Evolutionary conservation across 1,140 invertebrate species (phyloP).

Genomic region (Eriosoma lanigerum): DNA sequence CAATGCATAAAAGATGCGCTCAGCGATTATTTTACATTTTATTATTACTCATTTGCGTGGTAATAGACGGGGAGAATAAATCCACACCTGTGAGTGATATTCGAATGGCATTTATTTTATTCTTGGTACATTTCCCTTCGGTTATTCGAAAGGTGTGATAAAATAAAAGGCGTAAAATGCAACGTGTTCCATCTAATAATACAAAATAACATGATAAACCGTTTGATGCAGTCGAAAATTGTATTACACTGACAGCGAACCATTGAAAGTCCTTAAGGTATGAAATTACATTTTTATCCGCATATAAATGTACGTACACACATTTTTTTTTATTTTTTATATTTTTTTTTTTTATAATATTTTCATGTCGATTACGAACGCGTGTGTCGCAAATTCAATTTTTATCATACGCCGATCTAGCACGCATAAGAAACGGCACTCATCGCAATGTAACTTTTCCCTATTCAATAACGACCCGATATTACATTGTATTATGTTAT

Average conservation of each 20-base stretch:
- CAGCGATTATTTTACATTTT: background rate
- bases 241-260: background rate
- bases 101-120: background rate
- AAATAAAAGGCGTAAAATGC: background rate
- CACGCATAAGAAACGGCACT: background rate
- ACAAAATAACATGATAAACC: background rate
- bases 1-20: background rate
- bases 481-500: slow-evolving; percentile 7
- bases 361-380: background rate
- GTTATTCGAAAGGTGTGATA: background rate
- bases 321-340: too few species aligned
- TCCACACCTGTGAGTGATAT: background rate
- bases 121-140: slow-evolving; percentile 6
- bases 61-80: background rate
- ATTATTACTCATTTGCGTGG: background rate
- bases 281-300: slow-evolving; percentile 7
- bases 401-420: background rate
- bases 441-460: background rate
- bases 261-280: background rate
- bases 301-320: background rate
- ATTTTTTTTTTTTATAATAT: background rate
- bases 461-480: background rate
- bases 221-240: slow-evolving; percentile 3
- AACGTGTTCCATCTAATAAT: background rate
- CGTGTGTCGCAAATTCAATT: slow-evolving; percentile 11